Evolutionary conservation across 2,888 invertebrate species (phyloP), one percentile per base, ranked within the genome.

Genomic region (Parnassius glacialis): DNA sequence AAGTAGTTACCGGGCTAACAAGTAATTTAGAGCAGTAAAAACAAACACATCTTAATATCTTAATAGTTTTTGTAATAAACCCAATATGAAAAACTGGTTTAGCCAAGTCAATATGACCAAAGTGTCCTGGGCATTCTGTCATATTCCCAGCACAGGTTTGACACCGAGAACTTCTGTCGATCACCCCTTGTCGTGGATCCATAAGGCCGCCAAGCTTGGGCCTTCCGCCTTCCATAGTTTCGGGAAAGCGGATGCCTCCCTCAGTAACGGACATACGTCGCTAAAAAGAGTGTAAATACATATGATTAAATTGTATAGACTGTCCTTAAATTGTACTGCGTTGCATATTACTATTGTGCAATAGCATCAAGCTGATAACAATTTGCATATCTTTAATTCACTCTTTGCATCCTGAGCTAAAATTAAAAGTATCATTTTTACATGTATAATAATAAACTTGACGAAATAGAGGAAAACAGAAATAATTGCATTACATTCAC

Each of bases 31-130:
- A 99, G 86, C 99, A 99, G 84, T 98, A 99, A 85, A 99, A 99
- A 84, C 99, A 99, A 25, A 99, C 99, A 87, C 99, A 99, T 87
- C 99, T 93, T n/a, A 99, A 90, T 65, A 98, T 94, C 90, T 99
- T 99, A 68, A 99, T 97, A 0, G 97, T 97, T 91, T 99, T 99
- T 45, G 98, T 97, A 58, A 99, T 93, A 79, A 99, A 99, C 47
- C 99, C 99, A 80, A 99, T 96, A 83, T 99, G 99, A 87, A 97
- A 99, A 0, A 99, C 99, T 20, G 99, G 99, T 84, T 99, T 99
- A 0, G 99, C 96, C 70, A 99, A 92, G 85, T 99, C 99, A 75
- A 99, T 96, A 84, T 99, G 99, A 3, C 99, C 99, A 91, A 99
- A 99, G 87, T 99, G 99, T 2, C 99, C 99, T 2, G 99, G 99